Conservation (phyloP, 2,113 vertebrate genomes). For the Eidolon helvum region DNA sequence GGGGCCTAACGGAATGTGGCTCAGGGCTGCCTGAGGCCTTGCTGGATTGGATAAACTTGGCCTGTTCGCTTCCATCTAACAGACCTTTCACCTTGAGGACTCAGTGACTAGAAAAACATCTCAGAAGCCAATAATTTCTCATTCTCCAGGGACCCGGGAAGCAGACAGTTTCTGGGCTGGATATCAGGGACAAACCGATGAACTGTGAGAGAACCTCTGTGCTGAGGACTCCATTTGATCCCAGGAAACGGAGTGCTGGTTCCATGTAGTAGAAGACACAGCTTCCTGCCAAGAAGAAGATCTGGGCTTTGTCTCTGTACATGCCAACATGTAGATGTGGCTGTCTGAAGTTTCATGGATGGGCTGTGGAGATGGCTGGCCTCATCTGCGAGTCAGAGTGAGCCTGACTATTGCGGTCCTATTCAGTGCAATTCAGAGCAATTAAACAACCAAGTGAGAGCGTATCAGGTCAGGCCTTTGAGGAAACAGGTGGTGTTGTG, state of each 20-base stretch:
- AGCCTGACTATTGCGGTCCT: not conserved
- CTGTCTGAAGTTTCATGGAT: not conserved
- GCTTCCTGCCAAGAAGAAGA: not conserved
- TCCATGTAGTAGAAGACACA: not conserved
- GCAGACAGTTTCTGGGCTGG: constrained; percentile 49
- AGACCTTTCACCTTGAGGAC: constrained; percentile 62
- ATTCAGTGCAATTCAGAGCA: not conserved
- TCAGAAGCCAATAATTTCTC: constrained; percentile 38
- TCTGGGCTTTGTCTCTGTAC: constrained; percentile 17
- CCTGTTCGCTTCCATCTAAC: not conserved
- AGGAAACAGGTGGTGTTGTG: not conserved
- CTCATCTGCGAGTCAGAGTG: not conserved
- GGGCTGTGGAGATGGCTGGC: not conserved
- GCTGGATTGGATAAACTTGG: constrained; percentile 40
- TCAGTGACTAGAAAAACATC: constrained; percentile 47
- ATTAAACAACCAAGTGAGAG: not conserved
- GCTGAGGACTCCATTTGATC: not conserved
- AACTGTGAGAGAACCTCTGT: not conserved
- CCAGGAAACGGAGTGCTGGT: not conserved
- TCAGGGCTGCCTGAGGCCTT: not conserved
- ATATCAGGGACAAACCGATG: not conserved
- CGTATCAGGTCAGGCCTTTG: not conserved
- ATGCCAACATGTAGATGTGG: not conserved
- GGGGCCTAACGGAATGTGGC: not conserved
- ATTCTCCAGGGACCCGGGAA: constrained; percentile 31